Evolutionary conservation across 2,797 vertebrate genomes (phyloP).

Genomic region (Silurus lanzhouensis): DNA sequence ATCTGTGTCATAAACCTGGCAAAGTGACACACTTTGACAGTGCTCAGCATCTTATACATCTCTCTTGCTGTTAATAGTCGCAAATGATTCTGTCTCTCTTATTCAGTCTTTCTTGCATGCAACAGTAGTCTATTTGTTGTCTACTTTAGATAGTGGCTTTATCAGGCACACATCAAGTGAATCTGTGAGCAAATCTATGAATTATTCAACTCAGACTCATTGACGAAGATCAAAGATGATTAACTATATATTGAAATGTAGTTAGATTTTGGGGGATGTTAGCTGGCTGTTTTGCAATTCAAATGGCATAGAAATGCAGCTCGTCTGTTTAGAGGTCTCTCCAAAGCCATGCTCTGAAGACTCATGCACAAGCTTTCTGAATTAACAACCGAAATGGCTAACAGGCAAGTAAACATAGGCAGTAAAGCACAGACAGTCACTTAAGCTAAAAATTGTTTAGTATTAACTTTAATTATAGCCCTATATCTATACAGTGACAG

Average conservation of each 20-base stretch:
- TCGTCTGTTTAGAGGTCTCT: background rate
- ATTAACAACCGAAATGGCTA: background rate
- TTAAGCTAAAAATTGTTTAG: too few species aligned
- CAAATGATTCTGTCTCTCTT: background rate
- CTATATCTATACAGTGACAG: too few species aligned
- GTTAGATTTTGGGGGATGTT: background rate
- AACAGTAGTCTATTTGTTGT: background rate
- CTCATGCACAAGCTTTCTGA: background rate
- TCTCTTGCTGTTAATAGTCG: background rate
- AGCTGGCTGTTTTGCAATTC: constrained; percentile 10
- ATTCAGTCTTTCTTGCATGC: background rate
- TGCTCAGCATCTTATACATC: background rate
- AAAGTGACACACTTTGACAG: background rate
- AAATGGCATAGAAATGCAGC: constrained; percentile 7
- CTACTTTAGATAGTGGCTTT: background rate
- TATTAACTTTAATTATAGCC: too few species aligned
- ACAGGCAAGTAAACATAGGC: background rate
- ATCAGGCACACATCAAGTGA: background rate
- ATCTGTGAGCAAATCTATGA: background rate
- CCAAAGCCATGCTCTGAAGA: background rate
- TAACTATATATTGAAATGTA: background rate
- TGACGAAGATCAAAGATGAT: background rate
- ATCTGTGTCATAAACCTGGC: background rate
- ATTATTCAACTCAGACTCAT: background rate
- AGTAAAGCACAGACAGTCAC: too few species aligned